Conservation (phyloP, 1,140 invertebrate genomes). For the Archegozetes longisetosus region DNA sequence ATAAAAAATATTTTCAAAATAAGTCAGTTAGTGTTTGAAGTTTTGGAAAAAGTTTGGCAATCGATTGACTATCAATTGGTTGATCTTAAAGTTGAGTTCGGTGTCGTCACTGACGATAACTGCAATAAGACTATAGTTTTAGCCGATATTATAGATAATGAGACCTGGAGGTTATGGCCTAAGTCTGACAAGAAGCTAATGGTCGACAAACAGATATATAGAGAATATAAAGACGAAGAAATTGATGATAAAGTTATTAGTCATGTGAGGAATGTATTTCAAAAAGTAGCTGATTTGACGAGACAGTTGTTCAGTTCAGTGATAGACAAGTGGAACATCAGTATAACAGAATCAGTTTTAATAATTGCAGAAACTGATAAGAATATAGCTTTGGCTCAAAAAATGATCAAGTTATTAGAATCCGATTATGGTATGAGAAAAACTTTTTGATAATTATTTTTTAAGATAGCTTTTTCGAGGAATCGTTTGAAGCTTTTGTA, state of each 20-base stretch:
- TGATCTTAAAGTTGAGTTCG: conserved; percentile 97
- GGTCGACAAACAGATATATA: conserved; percentile 97
- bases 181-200: conserved; percentile 83
- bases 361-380: background rate
- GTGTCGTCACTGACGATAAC: conserved; percentile 10
- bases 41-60: conserved; percentile 81
- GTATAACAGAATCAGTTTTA: background rate
- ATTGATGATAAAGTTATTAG: conserved; percentile 71
- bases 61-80: conserved; percentile 73
- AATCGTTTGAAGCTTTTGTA: background rate
- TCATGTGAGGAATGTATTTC: conserved; percentile 79
- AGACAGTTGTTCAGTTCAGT: conserved; percentile 4
- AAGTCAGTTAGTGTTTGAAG: conserved; percentile 73
- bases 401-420: background rate
- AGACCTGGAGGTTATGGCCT: conserved; percentile 95
- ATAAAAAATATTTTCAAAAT: conserved; percentile 64
- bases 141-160: conserved; percentile 94
- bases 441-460: background rate
- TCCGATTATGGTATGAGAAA: background rate
- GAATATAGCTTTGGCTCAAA: background rate
- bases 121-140: conserved; percentile 36
- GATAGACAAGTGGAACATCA: background rate
- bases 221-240: conserved; percentile 50
- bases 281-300: conserved; percentile 67
- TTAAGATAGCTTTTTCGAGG: too few species aligned